phyloP scores from a whole-genome alignment of 1,140 invertebrate species.

The Macrosteles quadrilineatus region DNA sequence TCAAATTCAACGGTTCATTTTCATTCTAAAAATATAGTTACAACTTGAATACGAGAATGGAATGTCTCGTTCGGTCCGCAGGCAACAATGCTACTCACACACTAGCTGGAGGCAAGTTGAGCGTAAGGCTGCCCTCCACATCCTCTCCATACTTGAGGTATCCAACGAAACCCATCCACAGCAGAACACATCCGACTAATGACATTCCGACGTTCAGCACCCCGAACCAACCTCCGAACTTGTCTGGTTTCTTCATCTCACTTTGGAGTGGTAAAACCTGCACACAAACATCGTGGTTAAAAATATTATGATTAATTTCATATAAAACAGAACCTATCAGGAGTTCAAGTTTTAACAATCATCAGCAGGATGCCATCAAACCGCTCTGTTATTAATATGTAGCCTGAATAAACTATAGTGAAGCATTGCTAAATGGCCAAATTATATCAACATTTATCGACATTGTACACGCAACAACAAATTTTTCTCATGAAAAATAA shows the following conservation, averaged over 20 bases:
- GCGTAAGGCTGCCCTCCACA: conserved; percentile 69
- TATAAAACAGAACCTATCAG: not conserved
- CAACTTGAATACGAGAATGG: no score
- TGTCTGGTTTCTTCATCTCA: conserved; percentile 80
- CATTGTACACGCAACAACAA: no score
- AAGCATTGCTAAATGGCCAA: no score
- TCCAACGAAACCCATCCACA: conserved; percentile 84
- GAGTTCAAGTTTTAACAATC: no score
- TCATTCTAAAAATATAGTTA: no score
- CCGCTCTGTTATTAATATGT: no score
- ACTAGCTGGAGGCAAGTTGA: conserved; percentile 68
- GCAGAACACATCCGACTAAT: conserved; percentile 80
- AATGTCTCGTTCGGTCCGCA: no score
- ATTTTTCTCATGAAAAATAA: no score
- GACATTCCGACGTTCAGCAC: conserved; percentile 88
- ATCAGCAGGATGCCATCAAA: not conserved
- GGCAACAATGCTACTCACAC: no score
- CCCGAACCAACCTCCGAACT: conserved; percentile 78
- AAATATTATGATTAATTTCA: not conserved
- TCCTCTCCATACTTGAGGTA: conserved; percentile 75
- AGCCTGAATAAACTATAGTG: no score
- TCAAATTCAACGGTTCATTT: no score
- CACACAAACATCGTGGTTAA: conserved; percentile 6
- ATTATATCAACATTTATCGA: no score
- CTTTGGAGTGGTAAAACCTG: conserved; percentile 74